phyloP scores from a whole-genome alignment of 2,113 vertebrate genomes.

The Lagopus leucura region DNA sequence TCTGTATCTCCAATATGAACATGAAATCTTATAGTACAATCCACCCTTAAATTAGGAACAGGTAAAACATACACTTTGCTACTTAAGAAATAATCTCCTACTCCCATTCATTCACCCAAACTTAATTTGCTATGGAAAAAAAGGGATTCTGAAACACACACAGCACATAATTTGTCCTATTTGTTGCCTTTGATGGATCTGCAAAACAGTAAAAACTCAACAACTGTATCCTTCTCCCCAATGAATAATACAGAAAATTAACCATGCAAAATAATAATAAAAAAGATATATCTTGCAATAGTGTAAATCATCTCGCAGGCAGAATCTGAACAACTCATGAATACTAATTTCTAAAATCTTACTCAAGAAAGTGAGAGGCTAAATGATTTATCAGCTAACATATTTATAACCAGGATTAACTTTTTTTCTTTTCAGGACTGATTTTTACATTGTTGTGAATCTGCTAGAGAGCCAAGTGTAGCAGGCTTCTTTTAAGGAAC shows the following conservation, averaged over 20 bases:
- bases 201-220: conserved; percentile 36
- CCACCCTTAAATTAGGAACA: not conserved
- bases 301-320: conserved; percentile 13
- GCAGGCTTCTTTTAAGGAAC: not conserved
- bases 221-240: conserved; percentile 6
- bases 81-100: conserved; percentile 14
- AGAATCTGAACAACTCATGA: conserved; percentile 1
- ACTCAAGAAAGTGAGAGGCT: not conserved
- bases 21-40: not conserved
- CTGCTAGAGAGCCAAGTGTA: not conserved
- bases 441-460: not conserved
- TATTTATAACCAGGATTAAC: not conserved
- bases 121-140: conserved; percentile 49
- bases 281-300: not conserved
- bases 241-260: conserved; percentile 52
- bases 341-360: conserved; percentile 33
- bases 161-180: conserved; percentile 30
- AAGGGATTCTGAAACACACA: not conserved
- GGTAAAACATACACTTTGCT: not conserved
- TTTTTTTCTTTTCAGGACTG: conserved; percentile 1
- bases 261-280: not conserved
- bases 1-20: not conserved
- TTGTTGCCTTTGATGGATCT: conserved; percentile 38
- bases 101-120: conserved; percentile 37
- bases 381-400: conserved; percentile 19